Percentiles rank a stretch among this genome's conserved stretches.
Conservation (phyloP, 2,888 invertebrate genomes). For the Psylliodes chrysocephalus region DNA sequence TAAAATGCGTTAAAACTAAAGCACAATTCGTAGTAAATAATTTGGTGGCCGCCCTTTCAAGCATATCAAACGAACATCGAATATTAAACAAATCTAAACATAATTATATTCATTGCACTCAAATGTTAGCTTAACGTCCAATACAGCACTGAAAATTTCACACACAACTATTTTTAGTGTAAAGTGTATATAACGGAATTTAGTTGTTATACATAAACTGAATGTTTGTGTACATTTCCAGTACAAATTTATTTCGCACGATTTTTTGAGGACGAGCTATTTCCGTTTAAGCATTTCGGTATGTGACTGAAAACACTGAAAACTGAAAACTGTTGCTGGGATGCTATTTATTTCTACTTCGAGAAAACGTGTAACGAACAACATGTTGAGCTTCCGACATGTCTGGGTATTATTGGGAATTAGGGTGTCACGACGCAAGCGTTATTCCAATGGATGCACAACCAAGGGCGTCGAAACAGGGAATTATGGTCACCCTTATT, state of each 20-base stretch:
- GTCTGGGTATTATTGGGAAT: slow-evolving; percentile 47
- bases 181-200: slow-evolving; percentile 8
- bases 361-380: slow-evolving; percentile 9
- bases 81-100: too few species aligned
- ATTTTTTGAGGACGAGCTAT: background rate
- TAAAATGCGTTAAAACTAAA: slow-evolving; percentile 14
- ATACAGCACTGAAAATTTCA: slow-evolving; percentile 2
- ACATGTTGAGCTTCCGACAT: slow-evolving; percentile 44
- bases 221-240: slow-evolving; percentile 1
- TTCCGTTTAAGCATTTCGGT: background rate
- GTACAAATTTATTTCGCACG: too few species aligned
- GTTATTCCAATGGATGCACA: slow-evolving; percentile 38
- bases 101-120: too few species aligned
- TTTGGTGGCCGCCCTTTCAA: slow-evolving; percentile 8
- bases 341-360: slow-evolving; percentile 11
- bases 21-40: background rate
- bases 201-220: background rate
- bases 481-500: background rate
- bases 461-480: slow-evolving; percentile 17
- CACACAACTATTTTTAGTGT: slow-evolving; percentile 17
- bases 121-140: too few species aligned
- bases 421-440: slow-evolving; percentile 54
- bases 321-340: slow-evolving; percentile 12
- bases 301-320: too few species aligned
- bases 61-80: slow-evolving; percentile 9